Conservation (phyloP, 2,113 vertebrate genomes). For the Tinamus guttatus region DNA sequence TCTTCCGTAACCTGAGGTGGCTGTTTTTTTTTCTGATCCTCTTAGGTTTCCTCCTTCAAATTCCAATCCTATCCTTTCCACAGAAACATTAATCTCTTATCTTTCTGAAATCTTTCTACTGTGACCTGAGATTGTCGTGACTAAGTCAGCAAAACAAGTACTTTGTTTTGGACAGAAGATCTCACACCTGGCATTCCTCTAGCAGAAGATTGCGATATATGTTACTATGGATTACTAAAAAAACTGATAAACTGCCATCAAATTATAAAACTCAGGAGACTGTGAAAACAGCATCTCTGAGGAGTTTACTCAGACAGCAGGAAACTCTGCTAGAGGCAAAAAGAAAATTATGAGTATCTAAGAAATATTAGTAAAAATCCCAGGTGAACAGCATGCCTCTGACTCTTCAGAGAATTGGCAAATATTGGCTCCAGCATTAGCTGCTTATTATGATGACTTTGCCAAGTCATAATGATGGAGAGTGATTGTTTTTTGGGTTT, state of each 20-base stretch:
- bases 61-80: not conserved
- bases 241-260: constrained; percentile 38
- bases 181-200: not conserved
- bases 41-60: not conserved
- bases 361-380: constrained; percentile 55
- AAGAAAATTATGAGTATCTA: constrained; percentile 54
- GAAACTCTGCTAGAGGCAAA: constrained; percentile 33
- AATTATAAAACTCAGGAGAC: constrained; percentile 25
- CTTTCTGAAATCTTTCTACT: not conserved
- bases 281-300: constrained; percentile 16
- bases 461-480: constrained; percentile 51
- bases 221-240: constrained; percentile 10
- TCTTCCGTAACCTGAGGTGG: constrained; percentile 7
- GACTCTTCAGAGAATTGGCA: constrained; percentile 55
- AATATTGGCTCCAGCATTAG: constrained; percentile 60
- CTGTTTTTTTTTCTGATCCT: constrained; percentile 15
- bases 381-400: constrained; percentile 36
- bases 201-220: not conserved
- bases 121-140: not conserved
- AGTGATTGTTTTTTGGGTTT: constrained; percentile 45
- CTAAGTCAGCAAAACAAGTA: constrained; percentile 31
- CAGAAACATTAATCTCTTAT: not conserved
- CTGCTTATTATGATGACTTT: constrained; percentile 40
- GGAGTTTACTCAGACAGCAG: constrained; percentile 39
- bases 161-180: not conserved